Evolutionary conservation across 2,113 vertebrate species (phyloP), one percentile per base, ranked within the genome.

Genomic region (Eulacestoma nigropectus): DNA sequence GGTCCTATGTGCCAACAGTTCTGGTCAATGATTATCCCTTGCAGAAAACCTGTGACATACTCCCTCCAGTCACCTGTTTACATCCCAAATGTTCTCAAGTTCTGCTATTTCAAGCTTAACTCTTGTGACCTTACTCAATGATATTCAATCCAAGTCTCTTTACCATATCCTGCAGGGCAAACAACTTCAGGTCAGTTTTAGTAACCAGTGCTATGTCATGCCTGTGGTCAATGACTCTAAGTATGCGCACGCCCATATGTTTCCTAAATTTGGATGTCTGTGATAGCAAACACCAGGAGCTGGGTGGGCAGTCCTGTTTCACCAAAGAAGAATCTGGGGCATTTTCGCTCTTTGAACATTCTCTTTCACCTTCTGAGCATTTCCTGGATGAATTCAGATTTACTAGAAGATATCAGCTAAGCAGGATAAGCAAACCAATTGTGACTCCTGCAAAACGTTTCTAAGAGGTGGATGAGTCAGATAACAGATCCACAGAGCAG

Each of bases 21-120:
- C 80, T 86, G 73, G 94, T 95, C 93, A 96, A 95, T 95, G 83
- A 97, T 93, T 96, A 92, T 26, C 93, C 78, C 89, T 91, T 67
- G 67, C 84, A 93, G 83, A 96, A 87, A 88, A 12, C 82, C 88
- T 76, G 63, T 90, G 88, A 90, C 82, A 79, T 73, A 64, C 82
- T 85, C 62, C 84, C 70, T 85, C 77, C 63, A 64, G 93, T 95
- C 93, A 96, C 93, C 93, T 95, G 91, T 91, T 96, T 96, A 91
- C 84, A 79, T 60, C 93, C 87, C 81, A 69, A 95, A 85, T 21
- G 89, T 62, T 96, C 93, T 96, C 89, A 90, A 94, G 94, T 96
- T 94, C 93, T 93, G 87, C 96, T 96, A 96, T 96, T 97, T 96
- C 91, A 81, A 73, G 93, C 87, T 95, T 90, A 96, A 96, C 95